Percentiles rank a stretch among this genome's conserved stretches.
These are phyloP conservation scores for Gasterosteus nipponicus DNA, from an alignment of 2,113 vertebrate genomes.

Conservation along the genomic window DNA sequence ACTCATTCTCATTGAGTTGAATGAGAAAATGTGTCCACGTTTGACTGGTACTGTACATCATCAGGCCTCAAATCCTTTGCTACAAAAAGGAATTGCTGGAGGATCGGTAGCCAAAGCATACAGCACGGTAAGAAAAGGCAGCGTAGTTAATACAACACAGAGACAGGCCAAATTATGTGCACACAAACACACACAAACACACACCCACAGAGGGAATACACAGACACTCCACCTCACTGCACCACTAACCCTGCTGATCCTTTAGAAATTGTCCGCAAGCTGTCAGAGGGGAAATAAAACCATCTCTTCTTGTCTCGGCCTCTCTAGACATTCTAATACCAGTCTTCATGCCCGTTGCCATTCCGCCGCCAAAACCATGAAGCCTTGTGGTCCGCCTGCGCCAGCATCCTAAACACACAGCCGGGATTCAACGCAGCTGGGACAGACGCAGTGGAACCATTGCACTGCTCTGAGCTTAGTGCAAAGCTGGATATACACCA, in stretches of 20 bases:
- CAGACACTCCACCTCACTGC: slow-evolving; percentile 31
- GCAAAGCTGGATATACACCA: slow-evolving; percentile 49
- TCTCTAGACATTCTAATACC: slow-evolving; percentile 36
- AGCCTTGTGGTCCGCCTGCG: slow-evolving; percentile 45
- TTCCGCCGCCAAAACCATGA: slow-evolving; percentile 26
- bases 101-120: slow-evolving; percentile 6
- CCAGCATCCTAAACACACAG: slow-evolving; percentile 35
- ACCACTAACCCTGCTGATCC: slow-evolving; percentile 44
- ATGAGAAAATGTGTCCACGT: too few relatives aligned
- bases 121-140: slow-evolving; percentile 6
- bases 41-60: not conserved
- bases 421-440: slow-evolving; percentile 43
- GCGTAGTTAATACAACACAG: slow-evolving; percentile 3
- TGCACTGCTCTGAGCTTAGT: slow-evolving; percentile 40
- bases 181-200: slow-evolving; percentile 9
- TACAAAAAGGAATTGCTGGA: not conserved
- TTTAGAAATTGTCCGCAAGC: slow-evolving; percentile 31
- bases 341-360: slow-evolving; percentile 29
- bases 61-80: not conserved
- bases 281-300: slow-evolving; percentile 55
- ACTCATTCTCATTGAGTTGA: too few relatives aligned
- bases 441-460: slow-evolving; percentile 34
- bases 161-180: slow-evolving; percentile 22
- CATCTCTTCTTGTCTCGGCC: slow-evolving; percentile 42
- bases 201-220: not conserved